Percentiles rank a stretch among this genome's conserved stretches.
phyloP scores from a whole-genome alignment of 2,888 invertebrate genomes.

The Dinocampus coccinellae region DNA sequence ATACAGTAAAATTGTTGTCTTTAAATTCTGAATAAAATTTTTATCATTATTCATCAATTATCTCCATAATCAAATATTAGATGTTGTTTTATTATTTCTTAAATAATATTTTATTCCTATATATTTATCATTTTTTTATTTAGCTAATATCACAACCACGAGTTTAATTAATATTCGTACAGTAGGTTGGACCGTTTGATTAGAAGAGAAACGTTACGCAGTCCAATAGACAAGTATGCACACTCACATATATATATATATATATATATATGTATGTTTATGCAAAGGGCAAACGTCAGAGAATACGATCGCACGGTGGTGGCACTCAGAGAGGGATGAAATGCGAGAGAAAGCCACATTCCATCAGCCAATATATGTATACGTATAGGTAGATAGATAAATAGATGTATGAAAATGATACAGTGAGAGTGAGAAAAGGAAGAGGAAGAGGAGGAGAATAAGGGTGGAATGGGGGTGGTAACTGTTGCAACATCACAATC shows the following conservation, averaged over 20 bases:
- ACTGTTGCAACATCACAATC: constrained; percentile 67
- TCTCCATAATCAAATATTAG: too few relatives aligned
- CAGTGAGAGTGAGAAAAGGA: too few relatives aligned
- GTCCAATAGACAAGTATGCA: constrained; percentile 61
- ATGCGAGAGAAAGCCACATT: constrained; percentile 52
- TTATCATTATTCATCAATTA: too few relatives aligned
- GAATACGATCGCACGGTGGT: background rate
- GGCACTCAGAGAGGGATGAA: constrained; percentile 2
- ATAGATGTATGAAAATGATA: too few relatives aligned
- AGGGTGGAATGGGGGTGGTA: too few relatives aligned
- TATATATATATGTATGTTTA: constrained; percentile 9
- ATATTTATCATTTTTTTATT: too few relatives aligned
- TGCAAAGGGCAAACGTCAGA: constrained; percentile 23
- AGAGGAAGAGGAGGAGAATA: too few relatives aligned
- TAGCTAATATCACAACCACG: constrained; percentile 51
- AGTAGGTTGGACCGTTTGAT: constrained; percentile 66
- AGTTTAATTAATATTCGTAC: constrained; percentile 68
- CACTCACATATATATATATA: constrained; percentile 31
- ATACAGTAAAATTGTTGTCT: too few relatives aligned
- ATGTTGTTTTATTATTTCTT: too few relatives aligned
- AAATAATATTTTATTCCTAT: too few relatives aligned
- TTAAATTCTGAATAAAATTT: too few relatives aligned
- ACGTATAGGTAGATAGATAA: too few relatives aligned
- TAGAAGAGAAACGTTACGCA: constrained; percentile 64
- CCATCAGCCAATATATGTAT: constrained; percentile 53